Percentiles rank a stretch among this genome's conserved stretches.
These are phyloP conservation scores for Macrophya alboannulata DNA, from an alignment of 2,888 invertebrate genomes.

Conservation along the genomic window DNA sequence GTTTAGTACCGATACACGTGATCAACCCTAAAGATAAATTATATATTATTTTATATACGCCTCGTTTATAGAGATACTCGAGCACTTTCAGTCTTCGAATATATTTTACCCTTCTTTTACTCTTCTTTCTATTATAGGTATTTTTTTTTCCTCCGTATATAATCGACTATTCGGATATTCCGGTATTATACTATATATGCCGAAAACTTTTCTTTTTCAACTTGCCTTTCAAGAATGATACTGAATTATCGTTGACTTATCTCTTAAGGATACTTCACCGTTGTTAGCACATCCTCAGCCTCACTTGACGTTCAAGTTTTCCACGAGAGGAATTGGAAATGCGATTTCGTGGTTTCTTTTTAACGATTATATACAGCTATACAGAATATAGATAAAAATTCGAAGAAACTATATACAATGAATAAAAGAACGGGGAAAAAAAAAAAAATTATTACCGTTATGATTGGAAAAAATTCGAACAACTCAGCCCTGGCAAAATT, in stretches of 20 bases:
- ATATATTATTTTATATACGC: background rate
- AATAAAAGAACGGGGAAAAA: background rate
- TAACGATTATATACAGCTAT: background rate
- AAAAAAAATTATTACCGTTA: too few relatives aligned
- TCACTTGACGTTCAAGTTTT: conserved; percentile 39
- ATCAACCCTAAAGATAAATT: background rate
- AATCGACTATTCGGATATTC: too few relatives aligned
- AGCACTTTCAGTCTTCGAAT: background rate
- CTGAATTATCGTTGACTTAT: conserved; percentile 48
- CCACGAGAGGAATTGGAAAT: conserved; percentile 8
- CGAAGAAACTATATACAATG: background rate
- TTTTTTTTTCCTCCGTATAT: too few relatives aligned
- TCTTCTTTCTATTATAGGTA: background rate
- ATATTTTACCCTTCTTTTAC: background rate
- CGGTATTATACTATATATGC: background rate
- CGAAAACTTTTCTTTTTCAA: background rate
- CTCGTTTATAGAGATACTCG: background rate
- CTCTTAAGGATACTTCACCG: conserved; percentile 24
- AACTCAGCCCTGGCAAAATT: background rate
- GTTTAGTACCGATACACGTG: conserved; percentile 22
- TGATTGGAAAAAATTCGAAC: background rate
- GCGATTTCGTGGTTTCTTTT: background rate
- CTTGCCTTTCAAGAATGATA: background rate
- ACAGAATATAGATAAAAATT: background rate
- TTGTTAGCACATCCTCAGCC: conserved; percentile 45